Conservation (phyloP, 2,797 vertebrate species). For the Carduelis carduelis region DNA sequence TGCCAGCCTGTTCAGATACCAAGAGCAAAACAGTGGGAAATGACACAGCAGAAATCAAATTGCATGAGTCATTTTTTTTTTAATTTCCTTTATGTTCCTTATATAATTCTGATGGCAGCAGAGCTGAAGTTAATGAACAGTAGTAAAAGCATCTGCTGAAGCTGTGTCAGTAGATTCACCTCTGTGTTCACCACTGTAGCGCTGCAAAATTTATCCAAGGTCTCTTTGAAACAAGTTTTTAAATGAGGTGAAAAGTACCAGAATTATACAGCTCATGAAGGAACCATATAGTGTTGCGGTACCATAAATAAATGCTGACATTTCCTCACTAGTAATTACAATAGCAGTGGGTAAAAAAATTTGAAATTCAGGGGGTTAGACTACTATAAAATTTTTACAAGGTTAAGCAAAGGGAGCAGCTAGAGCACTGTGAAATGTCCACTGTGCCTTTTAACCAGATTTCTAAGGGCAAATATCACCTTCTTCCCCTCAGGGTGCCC, state of each 20-base stretch:
- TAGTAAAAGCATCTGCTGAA: slow-evolving; percentile 35
- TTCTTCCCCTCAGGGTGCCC: neutral
- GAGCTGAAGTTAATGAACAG: slow-evolving; percentile 56
- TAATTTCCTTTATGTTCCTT: slow-evolving; percentile 26
- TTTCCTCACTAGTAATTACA: slow-evolving; percentile 9
- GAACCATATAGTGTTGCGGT: neutral
- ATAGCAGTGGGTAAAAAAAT: neutral
- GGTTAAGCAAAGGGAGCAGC: slow-evolving; percentile 9
- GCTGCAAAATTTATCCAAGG: slow-evolving; percentile 42
- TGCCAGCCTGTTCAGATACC: slow-evolving; percentile 4
- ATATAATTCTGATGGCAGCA: slow-evolving; percentile 25
- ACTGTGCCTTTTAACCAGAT: slow-evolving; percentile 7
- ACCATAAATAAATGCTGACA: neutral
- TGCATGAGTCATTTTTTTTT: slow-evolving; percentile 45
- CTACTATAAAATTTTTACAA: slow-evolving; percentile 47
- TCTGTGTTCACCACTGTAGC: neutral
- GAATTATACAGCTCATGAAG: slow-evolving; percentile 21
- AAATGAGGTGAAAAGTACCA: slow-evolving; percentile 13
- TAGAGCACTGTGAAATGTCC: neutral
- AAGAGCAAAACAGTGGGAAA: slow-evolving; percentile 7
- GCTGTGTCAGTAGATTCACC: slow-evolving; percentile 41
- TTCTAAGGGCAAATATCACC: neutral
- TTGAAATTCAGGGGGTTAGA: neutral
- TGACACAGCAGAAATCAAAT: slow-evolving; percentile 60
- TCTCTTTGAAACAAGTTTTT: slow-evolving; percentile 31